Conservation (phyloP, 2,113 vertebrate species). For the Dicrurus megarhynchus region DNA sequence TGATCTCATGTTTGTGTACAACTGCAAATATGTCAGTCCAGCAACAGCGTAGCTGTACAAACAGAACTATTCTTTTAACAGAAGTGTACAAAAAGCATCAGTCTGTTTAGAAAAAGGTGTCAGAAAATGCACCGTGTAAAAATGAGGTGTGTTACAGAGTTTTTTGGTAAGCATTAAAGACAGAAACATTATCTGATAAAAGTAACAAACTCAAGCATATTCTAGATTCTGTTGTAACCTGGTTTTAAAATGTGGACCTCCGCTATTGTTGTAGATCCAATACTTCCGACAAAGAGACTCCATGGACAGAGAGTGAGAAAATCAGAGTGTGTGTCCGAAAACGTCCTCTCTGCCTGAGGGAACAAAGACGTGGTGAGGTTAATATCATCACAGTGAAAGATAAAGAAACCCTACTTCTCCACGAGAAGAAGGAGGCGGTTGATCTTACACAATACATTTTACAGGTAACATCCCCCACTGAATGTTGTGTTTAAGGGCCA, state of each 20-base stretch:
- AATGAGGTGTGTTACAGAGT: rapidly evolving
- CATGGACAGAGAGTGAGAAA: conserved; percentile 76
- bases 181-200: not conserved
- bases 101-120: not conserved
- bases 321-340: conserved; percentile 91
- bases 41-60: not conserved
- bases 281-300: conserved; percentile 63
- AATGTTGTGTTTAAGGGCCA: not conserved
- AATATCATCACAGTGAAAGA: conserved; percentile 82
- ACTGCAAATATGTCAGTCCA: not conserved
- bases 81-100: not conserved
- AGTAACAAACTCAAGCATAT: not conserved
- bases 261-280: conserved; percentile 54
- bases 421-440: conserved; percentile 88
- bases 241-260: not conserved
- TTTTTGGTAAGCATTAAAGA: not conserved
- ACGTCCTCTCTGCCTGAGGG: conserved; percentile 79
- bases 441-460: conserved; percentile 88
- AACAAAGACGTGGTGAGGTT: conserved; percentile 78
- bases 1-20: not conserved
- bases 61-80: not conserved
- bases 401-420: conserved; percentile 80
- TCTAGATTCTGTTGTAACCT: not conserved
- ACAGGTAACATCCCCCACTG: conserved; percentile 73
- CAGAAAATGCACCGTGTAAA: not conserved